Evolutionary conservation across 2,113 vertebrate genomes (phyloP).

Genomic region (Hippocampus abdominalis): DNA sequence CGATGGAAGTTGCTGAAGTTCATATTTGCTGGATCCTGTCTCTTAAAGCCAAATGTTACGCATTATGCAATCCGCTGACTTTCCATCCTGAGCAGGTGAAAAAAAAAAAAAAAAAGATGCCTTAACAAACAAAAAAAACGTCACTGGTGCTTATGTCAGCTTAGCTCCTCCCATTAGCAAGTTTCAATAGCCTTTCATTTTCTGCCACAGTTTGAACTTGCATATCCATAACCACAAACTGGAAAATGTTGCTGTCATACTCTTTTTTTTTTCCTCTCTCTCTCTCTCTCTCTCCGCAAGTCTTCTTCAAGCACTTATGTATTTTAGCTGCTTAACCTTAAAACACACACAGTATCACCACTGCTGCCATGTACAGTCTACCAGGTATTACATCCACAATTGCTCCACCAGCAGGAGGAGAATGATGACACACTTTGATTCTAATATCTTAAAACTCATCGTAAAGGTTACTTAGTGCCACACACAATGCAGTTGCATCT

Average conservation of each 20-base stretch:
- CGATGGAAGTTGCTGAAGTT: conserved; percentile 35
- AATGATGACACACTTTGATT: conserved; percentile 41
- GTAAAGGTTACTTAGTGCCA: background rate
- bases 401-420: conserved; percentile 33
- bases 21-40: conserved; percentile 52
- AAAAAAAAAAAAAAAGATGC: conserved; percentile 51
- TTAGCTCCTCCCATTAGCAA: conserved; percentile 9
- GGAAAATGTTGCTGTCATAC: conserved; percentile 60
- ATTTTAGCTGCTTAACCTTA: background rate
- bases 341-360: conserved; percentile 12
- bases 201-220: background rate
- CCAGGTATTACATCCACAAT: conserved; percentile 56
- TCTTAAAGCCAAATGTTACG: conserved; percentile 43
- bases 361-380: conserved; percentile 36
- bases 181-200: background rate
- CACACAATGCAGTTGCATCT: background rate
- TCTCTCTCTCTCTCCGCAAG: background rate
- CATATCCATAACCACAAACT: conserved; percentile 5
- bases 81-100: conserved; percentile 55
- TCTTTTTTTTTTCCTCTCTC: conserved; percentile 37
- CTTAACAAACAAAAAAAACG: conserved; percentile 64
- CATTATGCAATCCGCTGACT: conserved; percentile 68
- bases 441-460: background rate
- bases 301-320: conserved; percentile 26
- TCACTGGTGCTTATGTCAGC: conserved; percentile 60